Evolutionary conservation across 1,140 invertebrate genomes (phyloP).

Genomic region (Drosophila prosaltans): DNA sequence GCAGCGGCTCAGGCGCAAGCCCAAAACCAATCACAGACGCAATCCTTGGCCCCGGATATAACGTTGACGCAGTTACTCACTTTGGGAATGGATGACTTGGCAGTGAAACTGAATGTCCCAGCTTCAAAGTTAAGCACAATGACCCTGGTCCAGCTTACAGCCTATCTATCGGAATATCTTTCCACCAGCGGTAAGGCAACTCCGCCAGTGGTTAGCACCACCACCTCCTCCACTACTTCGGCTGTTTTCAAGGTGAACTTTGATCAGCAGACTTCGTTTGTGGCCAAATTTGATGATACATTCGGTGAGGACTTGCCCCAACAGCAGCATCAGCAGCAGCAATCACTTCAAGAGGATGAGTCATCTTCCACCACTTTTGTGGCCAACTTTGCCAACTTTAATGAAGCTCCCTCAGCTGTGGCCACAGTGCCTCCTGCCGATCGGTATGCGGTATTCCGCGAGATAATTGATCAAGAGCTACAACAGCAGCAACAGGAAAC

Average conservation of each 20-base stretch:
- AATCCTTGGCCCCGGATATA: slow-evolving; percentile 86
- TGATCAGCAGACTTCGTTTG: slow-evolving; percentile 83
- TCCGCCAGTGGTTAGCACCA: slow-evolving; percentile 12
- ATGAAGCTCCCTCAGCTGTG: slow-evolving; percentile 60
- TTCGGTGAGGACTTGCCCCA: slow-evolving; percentile 81
- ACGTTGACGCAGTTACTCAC: slow-evolving; percentile 92
- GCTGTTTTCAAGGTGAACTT: slow-evolving; percentile 85
- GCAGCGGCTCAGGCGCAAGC: slow-evolving; percentile 59
- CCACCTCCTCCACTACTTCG: slow-evolving; percentile 26
- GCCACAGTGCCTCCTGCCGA: slow-evolving; percentile 85
- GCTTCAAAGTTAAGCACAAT: slow-evolving; percentile 90
- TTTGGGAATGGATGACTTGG: slow-evolving; percentile 90
- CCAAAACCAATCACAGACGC: background rate
- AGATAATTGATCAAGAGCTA: slow-evolving; percentile 89
- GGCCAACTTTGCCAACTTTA: slow-evolving; percentile 87
- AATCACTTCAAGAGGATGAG: background rate
- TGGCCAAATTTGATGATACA: slow-evolving; percentile 86
- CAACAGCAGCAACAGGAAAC: slow-evolving; percentile 84
- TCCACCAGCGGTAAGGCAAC: slow-evolving; percentile 65
- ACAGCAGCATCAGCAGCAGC: slow-evolving; percentile 5
- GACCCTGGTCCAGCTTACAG: slow-evolving; percentile 92
- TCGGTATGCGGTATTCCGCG: slow-evolving; percentile 93
- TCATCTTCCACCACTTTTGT: slow-evolving; percentile 80
- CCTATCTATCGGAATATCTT: slow-evolving; percentile 88
- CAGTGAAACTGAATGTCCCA: slow-evolving; percentile 89